These are phyloP conservation scores for Chondrilla cf. caribensis DNA, from an alignment of 37 sponge, comb jelly and placozoan species.

Conservation along the genomic window DNA sequence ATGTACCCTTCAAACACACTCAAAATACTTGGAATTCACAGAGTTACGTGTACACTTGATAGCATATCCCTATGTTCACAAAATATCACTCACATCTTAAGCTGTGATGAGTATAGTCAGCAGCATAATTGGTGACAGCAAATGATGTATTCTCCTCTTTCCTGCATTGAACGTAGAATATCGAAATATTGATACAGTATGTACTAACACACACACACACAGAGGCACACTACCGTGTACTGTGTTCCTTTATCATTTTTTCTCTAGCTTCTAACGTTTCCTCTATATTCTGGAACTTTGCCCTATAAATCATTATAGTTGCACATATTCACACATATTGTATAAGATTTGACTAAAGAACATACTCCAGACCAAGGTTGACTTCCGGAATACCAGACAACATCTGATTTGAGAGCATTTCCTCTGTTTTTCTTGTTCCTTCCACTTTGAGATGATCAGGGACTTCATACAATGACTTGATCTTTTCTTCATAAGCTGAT, in stretches of 20 bases:
- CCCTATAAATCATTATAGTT: conserved; percentile 31
- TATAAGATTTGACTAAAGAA: background rate
- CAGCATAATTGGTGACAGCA: conserved; percentile 68
- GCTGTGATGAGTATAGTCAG: conserved; percentile 80
- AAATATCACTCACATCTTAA: conserved; percentile 61
- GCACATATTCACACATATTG: background rate
- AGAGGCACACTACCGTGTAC: conserved; percentile 37
- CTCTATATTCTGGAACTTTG: conserved; percentile 83
- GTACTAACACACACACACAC: background rate
- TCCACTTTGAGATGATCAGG: conserved; percentile 60
- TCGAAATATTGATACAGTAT: background rate
- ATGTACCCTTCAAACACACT: no score
- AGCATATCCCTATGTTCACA: background rate
- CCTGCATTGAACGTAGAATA: conserved; percentile 17
- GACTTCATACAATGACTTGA: conserved; percentile 60
- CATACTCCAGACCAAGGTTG: conserved; percentile 86
- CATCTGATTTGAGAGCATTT: conserved; percentile 94
- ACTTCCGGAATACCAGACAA: conserved; percentile 92
- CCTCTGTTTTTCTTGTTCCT: conserved; percentile 53
- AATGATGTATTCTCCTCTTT: conserved; percentile 49
- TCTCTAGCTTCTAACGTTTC: conserved; percentile 78
- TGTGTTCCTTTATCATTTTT: conserved; percentile 39
- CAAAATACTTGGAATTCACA: no score
- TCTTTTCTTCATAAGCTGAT: conserved; percentile 56
- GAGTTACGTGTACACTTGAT: no score